phyloP scores from a whole-genome alignment of 2,797 vertebrate genomes.

The Melanotaenia trifasciata region DNA sequence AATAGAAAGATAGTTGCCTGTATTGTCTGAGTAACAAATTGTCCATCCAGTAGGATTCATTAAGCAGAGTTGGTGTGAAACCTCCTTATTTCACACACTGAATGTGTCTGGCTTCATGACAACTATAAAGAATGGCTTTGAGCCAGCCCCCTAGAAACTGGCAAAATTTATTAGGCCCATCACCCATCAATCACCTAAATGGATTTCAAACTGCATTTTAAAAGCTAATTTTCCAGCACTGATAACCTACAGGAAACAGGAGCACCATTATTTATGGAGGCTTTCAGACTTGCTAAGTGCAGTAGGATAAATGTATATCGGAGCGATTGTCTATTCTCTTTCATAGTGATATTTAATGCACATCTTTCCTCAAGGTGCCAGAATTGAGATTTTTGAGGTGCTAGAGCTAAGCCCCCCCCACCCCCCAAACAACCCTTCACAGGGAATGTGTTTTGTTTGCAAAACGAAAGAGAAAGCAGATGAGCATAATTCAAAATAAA shows the following conservation, averaged over 20 bases:
- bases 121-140: slow-evolving; percentile 81
- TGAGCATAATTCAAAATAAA: slow-evolving; percentile 73
- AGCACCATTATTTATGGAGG: slow-evolving; percentile 83
- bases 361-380: slow-evolving; percentile 53
- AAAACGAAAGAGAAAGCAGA: slow-evolving; percentile 60
- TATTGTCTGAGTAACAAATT: slow-evolving; percentile 59
- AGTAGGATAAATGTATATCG: slow-evolving; percentile 74
- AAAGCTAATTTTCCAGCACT: slow-evolving; percentile 88
- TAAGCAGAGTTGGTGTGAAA: slow-evolving; percentile 74
- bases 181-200: slow-evolving; percentile 88
- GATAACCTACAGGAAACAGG: slow-evolving; percentile 85
- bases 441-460: slow-evolving; percentile 69
- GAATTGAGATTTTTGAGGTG: slow-evolving; percentile 46
- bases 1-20: slow-evolving; percentile 24
- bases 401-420: slow-evolving; percentile 62
- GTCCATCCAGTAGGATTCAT: slow-evolving; percentile 71
- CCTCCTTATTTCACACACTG: slow-evolving; percentile 77
- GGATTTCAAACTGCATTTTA: slow-evolving; percentile 90
- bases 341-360: slow-evolving; percentile 73
- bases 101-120: slow-evolving; percentile 80
- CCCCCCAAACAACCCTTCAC: slow-evolving; percentile 28
- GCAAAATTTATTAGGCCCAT: slow-evolving; percentile 86
- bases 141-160: slow-evolving; percentile 78
- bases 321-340: slow-evolving; percentile 55
- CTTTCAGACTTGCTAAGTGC: slow-evolving; percentile 81